A percentile compares a stretch with the other conserved stretches of the same genome.
phyloP scores from a whole-genome alignment of 2,797 vertebrate genomes.

The Acanthornis magna region DNA sequence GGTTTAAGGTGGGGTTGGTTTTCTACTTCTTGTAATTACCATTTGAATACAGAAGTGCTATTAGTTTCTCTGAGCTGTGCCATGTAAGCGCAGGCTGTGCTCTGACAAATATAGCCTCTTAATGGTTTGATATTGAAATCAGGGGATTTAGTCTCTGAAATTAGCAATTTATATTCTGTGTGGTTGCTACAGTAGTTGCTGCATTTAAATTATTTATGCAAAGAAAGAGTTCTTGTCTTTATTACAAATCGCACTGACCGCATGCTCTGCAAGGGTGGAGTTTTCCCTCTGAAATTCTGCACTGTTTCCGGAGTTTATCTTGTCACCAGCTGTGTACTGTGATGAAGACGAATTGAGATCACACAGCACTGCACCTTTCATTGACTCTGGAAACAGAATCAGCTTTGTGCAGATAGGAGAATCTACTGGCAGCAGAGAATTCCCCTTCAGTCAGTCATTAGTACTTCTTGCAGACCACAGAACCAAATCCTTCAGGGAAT shows the following conservation, averaged over 20 bases:
- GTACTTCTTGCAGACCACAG: conserved; percentile 13
- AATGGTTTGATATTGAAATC: conserved; percentile 60
- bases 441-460: conserved; percentile 8
- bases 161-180: conserved; percentile 66
- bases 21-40: conserved; percentile 12
- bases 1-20: not conserved
- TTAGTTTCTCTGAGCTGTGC: conserved; percentile 34
- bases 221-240: conserved; percentile 52
- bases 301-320: not conserved
- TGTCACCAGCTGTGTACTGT: not conserved
- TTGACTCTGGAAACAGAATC: conserved; percentile 18
- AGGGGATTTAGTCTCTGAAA: conserved; percentile 45
- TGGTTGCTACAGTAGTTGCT: conserved; percentile 41
- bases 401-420: not conserved
- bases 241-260: conserved; percentile 9
- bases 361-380: not conserved
- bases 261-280: conserved; percentile 26
- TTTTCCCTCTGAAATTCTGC: conserved; percentile 10
- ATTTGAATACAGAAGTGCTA: conserved; percentile 4
- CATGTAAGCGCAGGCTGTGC: not conserved
- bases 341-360: conserved; percentile 11
- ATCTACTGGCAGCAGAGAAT: not conserved
- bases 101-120: conserved; percentile 32
- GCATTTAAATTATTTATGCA: conserved; percentile 74
- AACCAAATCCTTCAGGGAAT: conserved; percentile 30